phyloP scores from a whole-genome alignment of 2,113 vertebrate genomes.

The Garra rufa region DNA sequence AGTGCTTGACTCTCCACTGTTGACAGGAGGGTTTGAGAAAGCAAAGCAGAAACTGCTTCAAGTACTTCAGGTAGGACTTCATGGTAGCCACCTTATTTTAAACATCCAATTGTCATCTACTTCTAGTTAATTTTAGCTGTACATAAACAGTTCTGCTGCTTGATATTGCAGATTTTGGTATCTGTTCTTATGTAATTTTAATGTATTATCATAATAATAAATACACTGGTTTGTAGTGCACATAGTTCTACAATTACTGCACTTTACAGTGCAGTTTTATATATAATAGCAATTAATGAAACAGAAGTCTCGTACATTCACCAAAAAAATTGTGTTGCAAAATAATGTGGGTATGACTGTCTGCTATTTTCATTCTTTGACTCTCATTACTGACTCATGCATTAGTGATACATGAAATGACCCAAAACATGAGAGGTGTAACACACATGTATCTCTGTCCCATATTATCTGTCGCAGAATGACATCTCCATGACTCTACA shows the following conservation, averaged over 20 bases:
- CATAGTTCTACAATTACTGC: too few relatives aligned
- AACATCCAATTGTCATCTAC: too few relatives aligned
- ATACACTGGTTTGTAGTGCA: too few relatives aligned
- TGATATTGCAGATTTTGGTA: background rate
- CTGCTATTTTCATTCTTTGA: background rate
- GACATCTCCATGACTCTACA: slow-evolving; percentile 30
- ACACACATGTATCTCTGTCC: background rate
- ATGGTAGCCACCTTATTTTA: background rate
- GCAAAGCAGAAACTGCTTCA: slow-evolving; percentile 53
- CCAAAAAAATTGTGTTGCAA: too few relatives aligned
- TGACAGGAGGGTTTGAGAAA: slow-evolving; percentile 46
- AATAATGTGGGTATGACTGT: too few relatives aligned
- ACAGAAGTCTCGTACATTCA: too few relatives aligned
- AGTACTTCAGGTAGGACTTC: slow-evolving; percentile 58
- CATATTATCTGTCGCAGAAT: slow-evolving; percentile 30
- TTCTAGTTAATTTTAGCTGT: background rate
- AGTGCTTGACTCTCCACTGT: slow-evolving; percentile 31
- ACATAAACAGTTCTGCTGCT: background rate
- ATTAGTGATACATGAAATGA: background rate
- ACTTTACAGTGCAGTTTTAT: too few relatives aligned
- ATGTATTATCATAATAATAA: background rate
- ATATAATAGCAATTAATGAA: too few relatives aligned
- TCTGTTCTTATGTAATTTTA: background rate
- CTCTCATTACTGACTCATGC: background rate
- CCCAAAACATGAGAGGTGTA: background rate